Evolutionary conservation across 2,797 vertebrate genomes (phyloP), one percentile per base, ranked within the genome.

Genomic region (Sebastes paucispinis): DNA sequence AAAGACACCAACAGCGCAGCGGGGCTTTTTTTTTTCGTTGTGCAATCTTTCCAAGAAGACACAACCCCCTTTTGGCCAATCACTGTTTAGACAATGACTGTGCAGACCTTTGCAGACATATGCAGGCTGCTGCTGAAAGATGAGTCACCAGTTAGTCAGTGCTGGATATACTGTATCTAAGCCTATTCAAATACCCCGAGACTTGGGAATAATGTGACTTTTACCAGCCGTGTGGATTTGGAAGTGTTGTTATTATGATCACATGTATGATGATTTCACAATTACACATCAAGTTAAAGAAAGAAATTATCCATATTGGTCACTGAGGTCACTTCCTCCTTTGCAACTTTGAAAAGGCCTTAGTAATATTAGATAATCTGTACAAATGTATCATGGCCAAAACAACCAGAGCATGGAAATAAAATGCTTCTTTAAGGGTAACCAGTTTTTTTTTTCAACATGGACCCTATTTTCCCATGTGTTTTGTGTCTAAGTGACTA

Each of bases 121-220:
- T 57, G 70, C 72, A 85, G 62, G 27, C 79, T 78, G 73, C 79
- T 77, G 73, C 64, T 27, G 64, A 80, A 22, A 32, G 74, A 89
- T 89, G 89, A 89, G 77, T 92, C 91, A 89, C 63, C 7, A 5
- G 58, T 83, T 78, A 88, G 76, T 82, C 81, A 81, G 70, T 1
- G 72, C 29, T 43, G 57, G 73, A 52, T 64, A n/a, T 60, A n/a
- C 25, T 62, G 32, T 20, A 47, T 39, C 36, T 27, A 47, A 79
- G 57, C 16, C 54, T 58, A 1, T 36, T 60, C 22, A 50, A 36
- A 73, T 58, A 34, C 24, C 58, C 27, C 2, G 9, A 76, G 64
- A 39, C 4, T n/a, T 14, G 2, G 60, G 29, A 31, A 22, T 71
- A 27, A 34, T 24, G 34, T 18, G n/a, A 60, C 59, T 60, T 66